Base-by-base conservation (phyloP, 2,113 vertebrate genomes). In the Holacanthus passer region DNA sequence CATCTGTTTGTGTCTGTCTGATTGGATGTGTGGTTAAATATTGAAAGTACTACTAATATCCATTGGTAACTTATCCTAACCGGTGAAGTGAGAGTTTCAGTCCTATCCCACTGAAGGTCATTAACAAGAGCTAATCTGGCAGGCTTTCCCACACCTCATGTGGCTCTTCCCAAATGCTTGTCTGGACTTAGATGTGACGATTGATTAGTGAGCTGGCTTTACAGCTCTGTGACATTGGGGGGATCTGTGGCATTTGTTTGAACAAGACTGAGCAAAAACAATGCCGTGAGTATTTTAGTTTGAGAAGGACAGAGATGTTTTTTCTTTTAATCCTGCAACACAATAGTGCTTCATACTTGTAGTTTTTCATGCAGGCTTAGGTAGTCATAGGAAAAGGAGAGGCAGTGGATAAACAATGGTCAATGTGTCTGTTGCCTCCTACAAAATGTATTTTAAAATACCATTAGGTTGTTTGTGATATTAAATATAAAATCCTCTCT, bases 371-470 rank as follows among this genome's bases (percentile, higher is more conserved):
- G 22, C 19, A 66, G 9, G 41, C 4, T 37, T 8, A 32, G 16
- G 2, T 52, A 16, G n/a, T 19, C 22, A 4, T 7, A 29, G 7
- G 2, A n/a, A 32, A 73, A 59, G 24, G 3, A 75, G 55, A 66
- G 13, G 29, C 48, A 59, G 24, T 43, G 48, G 37, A 16, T 39
- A 41, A 79, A 58, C 22, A 27, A 29, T 53, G 37, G 22, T 56
- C 2, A 29, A 4, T 8, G 22, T 53, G 17, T 37, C 66, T 62
- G 17, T 56, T 55, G 52, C 58, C 17, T 39, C 41, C 5, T 3
- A 43, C 19, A 77, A 73, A 83, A 68, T n/a, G 10, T 47, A 31
- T 74, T 83, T 79, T n/a, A 12, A 88, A 84, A 67, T 71, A 43
- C 43, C 7, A 72, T 65, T 63, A 60, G 37, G 41, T 79, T 22